Base-by-base conservation (phyloP, 23 tunicate genomes). In the Halocynthia roretzi region DNA sequence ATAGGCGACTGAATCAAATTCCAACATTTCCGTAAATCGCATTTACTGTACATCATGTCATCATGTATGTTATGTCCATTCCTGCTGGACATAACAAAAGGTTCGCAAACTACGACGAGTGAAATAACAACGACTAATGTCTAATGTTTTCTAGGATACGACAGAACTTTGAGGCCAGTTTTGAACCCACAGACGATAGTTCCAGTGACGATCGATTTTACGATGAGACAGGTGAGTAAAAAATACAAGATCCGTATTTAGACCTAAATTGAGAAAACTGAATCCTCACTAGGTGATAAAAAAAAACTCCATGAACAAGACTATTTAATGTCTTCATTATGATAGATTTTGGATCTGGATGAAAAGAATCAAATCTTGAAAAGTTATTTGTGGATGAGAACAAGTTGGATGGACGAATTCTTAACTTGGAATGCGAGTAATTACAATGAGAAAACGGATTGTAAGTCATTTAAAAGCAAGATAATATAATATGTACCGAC, bases 291-390 rank as follows among this genome's bases (percentile, higher is more conserved):
- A n/a, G n/a, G n/a, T n/a, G n/a, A n/a, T n/a, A n/a, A n/a, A n/a
- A 9, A 9, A 23, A 9, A 18, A n/a, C 15, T 66, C 21, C 21
- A n/a, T 8, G 21, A 66, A 10, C 71, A 44, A 10, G 21, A 10
- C 71, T 44, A n/a, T n/a, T 66, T 8, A 17, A 67, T 67, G 19
- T 50, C 17, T 7, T 51, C 53, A 71, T 50, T 10, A 10, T 18
- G 0, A 9, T 76, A 74, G 78, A 74, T 74, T 56, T 10, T 74
- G 63, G 78, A 74, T 56, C 6, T 74, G 14, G 78, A 74, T 54
- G 78, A 74, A n/a, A 74, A 74, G 22, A 74, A 74, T 74, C 78
- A 74, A 74, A 64, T 74, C 20, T 74, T 74, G 78, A 74, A 74
- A 74, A 11, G 65, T 8, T 74, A 53, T 54, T n/a, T 74, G 0